These are phyloP conservation scores for Galeruca laticollis DNA, from an alignment of 2,888 invertebrate genomes.

Conservation along the genomic window DNA sequence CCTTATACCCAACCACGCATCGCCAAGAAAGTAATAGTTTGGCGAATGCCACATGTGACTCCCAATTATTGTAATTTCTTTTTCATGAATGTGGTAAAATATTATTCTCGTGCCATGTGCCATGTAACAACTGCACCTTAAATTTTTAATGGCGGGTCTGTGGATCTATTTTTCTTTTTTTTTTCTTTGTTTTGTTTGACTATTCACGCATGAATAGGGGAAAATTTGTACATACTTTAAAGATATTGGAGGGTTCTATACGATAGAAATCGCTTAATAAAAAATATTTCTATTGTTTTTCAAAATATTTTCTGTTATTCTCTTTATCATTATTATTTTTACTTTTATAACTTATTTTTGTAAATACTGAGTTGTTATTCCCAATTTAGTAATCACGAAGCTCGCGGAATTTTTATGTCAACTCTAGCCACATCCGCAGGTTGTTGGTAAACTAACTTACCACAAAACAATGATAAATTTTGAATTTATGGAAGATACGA, in stretches of 20 bases:
- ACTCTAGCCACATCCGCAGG: slow-evolving; percentile 42
- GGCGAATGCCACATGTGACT: slow-evolving; percentile 44
- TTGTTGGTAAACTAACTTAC: slow-evolving; percentile 31
- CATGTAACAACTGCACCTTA: slow-evolving; percentile 7
- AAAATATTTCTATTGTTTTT: no score
- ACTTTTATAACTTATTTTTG: neutral
- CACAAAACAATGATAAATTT: slow-evolving; percentile 33
- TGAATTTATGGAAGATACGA: slow-evolving; percentile 14
- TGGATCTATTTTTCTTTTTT: slow-evolving; percentile 17
- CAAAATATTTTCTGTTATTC: no score
- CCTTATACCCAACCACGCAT: slow-evolving; percentile 15
- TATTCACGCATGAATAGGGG: neutral
- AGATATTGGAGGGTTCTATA: no score
- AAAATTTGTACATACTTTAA: neutral
- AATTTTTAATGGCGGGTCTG: slow-evolving; percentile 7
- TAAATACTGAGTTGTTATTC: slow-evolving; percentile 19
- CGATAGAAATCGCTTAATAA: no score
- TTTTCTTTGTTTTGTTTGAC: neutral
- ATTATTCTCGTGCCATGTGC: slow-evolving; percentile 35
- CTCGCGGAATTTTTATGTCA: slow-evolving; percentile 36
- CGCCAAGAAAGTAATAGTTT: slow-evolving; percentile 25
- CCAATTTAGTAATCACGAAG: slow-evolving; percentile 31
- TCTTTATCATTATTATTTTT: neutral
- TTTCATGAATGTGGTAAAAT: slow-evolving; percentile 40
- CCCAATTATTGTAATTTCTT: slow-evolving; percentile 43